Conservation (phyloP, 53 echinoderm and acorn worm species). For the Apostichopus leukothele region DNA sequence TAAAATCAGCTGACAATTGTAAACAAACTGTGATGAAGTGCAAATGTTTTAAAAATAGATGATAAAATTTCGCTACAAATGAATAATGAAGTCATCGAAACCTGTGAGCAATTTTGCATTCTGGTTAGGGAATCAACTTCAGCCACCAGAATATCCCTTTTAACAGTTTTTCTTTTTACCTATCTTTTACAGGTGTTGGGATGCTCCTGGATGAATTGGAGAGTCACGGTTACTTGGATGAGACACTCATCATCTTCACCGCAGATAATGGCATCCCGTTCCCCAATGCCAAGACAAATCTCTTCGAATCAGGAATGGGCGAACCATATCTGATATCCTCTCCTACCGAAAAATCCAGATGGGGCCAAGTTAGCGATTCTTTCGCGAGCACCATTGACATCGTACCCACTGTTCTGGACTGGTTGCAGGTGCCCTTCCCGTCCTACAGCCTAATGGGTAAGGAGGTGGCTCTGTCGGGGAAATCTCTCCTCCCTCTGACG, state of each 20-base stretch:
- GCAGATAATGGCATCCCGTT: slow-evolving; percentile 97
- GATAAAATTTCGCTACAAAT: too few species aligned
- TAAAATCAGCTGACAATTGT: too few species aligned
- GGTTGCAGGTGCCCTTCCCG: slow-evolving; percentile 77
- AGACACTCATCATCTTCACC: slow-evolving; percentile 89
- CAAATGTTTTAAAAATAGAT: too few species aligned
- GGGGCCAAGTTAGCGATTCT: slow-evolving; percentile 87
- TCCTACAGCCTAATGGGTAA: slow-evolving; percentile 49
- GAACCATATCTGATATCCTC: slow-evolving; percentile 92
- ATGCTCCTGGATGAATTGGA: slow-evolving; percentile 82
- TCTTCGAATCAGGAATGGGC: slow-evolving; percentile 92
- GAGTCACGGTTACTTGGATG: slow-evolving; percentile 75
- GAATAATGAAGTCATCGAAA: too few species aligned
- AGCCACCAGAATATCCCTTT: too few species aligned
- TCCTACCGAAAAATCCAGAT: slow-evolving; percentile 63
- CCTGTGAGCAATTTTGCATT: too few species aligned
- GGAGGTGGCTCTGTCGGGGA: slow-evolving; percentile 61
- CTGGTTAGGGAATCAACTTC: too few species aligned
- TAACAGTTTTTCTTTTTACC: neutral
- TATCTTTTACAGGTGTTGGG: slow-evolving; percentile 70
- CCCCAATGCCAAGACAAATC: slow-evolving; percentile 95
- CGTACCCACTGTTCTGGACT: slow-evolving; percentile 86
- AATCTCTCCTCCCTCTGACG: slow-evolving; percentile 79
- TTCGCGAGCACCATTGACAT: slow-evolving; percentile 91
- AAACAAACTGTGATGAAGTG: too few species aligned